A percentile compares a stretch with the other conserved stretches of the same genome.
phyloP scores from a whole-genome alignment of 1,140 invertebrate genomes.

The Drosophila teissieri region DNA sequence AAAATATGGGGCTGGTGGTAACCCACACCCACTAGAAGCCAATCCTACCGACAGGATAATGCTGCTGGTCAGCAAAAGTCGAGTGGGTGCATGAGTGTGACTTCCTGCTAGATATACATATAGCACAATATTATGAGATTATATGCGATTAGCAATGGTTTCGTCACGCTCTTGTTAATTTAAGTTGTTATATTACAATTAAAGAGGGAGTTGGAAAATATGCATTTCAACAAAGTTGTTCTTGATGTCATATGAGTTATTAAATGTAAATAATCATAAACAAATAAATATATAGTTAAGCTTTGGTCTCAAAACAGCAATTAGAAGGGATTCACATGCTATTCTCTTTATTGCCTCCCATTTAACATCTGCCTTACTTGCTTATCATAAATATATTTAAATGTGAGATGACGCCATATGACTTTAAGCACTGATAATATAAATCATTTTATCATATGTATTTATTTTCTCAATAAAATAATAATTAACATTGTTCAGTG shows the following conservation, averaged over 20 bases:
- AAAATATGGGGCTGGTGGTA: constrained; percentile 19
- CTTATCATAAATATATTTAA: background rate
- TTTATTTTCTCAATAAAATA: no score
- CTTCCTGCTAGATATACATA: constrained; percentile 8
- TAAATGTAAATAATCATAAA: background rate
- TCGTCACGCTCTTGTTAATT: background rate
- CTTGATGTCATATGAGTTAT: no score
- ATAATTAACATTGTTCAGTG: no score
- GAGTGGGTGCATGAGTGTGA: background rate
- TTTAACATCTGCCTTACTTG: constrained; percentile 1
- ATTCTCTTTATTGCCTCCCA: background rate
- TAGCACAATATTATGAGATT: constrained; percentile 1
- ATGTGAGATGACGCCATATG: background rate
- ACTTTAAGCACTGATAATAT: background rate
- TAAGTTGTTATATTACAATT: background rate
- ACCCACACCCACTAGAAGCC: background rate
- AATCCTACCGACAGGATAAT: constrained; percentile 34
- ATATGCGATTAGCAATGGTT: constrained; percentile 1
- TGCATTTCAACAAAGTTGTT: no score
- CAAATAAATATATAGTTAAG: background rate
- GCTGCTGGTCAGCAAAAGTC: constrained; percentile 31
- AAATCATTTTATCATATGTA: background rate
- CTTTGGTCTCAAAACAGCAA: background rate
- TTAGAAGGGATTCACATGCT: background rate
- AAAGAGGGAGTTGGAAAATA: no score